Evolutionary conservation across 2,888 invertebrate genomes (phyloP).

Genomic region (Lepidocyrtinus sp.): DNA sequence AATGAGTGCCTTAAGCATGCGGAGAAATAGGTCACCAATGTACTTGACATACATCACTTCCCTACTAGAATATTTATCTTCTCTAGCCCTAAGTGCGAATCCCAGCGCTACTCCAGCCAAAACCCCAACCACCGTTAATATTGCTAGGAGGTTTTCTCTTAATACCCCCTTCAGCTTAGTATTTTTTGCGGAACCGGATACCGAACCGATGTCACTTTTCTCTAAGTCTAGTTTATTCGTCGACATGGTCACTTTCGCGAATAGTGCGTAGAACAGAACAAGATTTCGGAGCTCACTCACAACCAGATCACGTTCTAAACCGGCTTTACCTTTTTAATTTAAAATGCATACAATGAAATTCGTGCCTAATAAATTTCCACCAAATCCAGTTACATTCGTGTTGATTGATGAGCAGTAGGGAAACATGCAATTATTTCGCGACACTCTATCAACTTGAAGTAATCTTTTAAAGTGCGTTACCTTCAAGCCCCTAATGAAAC

Average conservation of each 20-base stretch:
- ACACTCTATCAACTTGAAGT: neutral
- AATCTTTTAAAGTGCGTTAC: too few species aligned
- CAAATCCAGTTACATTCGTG: too few species aligned
- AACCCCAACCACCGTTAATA: slow-evolving; percentile 86
- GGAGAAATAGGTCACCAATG: slow-evolving; percentile 93
- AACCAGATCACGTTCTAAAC: neutral
- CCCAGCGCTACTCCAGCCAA: slow-evolving; percentile 83
- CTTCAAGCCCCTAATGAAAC: neutral
- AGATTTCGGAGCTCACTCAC: neutral
- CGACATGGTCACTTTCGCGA: neutral
- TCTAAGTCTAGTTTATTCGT: slow-evolving; percentile 31
- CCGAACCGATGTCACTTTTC: slow-evolving; percentile 1
- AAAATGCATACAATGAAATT: neutral
- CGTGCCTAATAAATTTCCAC: too few species aligned
- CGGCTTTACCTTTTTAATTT: neutral
- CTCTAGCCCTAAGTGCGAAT: slow-evolving; percentile 77
- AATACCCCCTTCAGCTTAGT: slow-evolving; percentile 71
- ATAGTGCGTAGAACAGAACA: neutral
- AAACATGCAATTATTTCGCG: neutral
- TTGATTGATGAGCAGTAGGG: too few species aligned
- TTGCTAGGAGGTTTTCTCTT: slow-evolving; percentile 83
- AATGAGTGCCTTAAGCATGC: slow-evolving; percentile 96
- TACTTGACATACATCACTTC: slow-evolving; percentile 96
- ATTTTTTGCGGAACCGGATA: neutral
- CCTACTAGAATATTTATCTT: slow-evolving; percentile 79